phyloP scores from a whole-genome alignment of 2,888 invertebrate genomes.

The Acanthosoma haemorrhoidale region DNA sequence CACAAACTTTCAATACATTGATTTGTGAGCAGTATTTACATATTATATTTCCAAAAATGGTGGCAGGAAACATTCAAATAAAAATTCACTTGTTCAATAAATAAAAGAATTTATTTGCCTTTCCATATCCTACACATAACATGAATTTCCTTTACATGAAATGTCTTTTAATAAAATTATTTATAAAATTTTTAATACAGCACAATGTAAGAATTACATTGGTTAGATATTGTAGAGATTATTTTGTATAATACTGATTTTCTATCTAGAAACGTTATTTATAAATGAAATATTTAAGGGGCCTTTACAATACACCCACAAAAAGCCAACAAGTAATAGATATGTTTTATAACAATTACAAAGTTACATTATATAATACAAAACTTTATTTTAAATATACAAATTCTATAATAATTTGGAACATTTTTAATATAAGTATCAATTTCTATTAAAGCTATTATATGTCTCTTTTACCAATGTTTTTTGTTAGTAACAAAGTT shows the following conservation, averaged over 20 bases:
- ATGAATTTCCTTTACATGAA: not conserved
- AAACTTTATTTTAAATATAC: slow-evolving; percentile 16
- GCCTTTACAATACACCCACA: not conserved
- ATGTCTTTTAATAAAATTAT: slow-evolving; percentile 17
- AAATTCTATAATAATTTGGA: slow-evolving; percentile 21
- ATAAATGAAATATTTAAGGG: slow-evolving; percentile 22
- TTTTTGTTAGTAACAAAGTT: slow-evolving; percentile 7
- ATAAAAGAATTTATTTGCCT: slow-evolving; percentile 26
- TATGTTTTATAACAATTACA: slow-evolving; percentile 23
- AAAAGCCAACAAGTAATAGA: slow-evolving; percentile 6
- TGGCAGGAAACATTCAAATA: too few relatives aligned
- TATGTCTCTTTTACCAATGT: slow-evolving; percentile 7
- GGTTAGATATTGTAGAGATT: not conserved
- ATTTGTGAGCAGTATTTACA: too few relatives aligned
- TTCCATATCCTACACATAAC: slow-evolving; percentile 16
- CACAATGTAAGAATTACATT: not conserved
- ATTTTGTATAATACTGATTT: slow-evolving; percentile 11
- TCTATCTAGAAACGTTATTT: slow-evolving; percentile 4
- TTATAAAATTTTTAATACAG: not conserved
- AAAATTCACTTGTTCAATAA: slow-evolving; percentile 7
- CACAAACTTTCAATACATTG: too few relatives aligned
- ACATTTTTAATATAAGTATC: not conserved
- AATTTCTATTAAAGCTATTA: slow-evolving; percentile 20
- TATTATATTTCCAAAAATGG: too few relatives aligned
- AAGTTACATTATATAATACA: slow-evolving; percentile 22